Percentiles rank a stretch among this genome's conserved stretches.
Evolutionary conservation across 1,140 invertebrate species (phyloP).

Genomic region (Drosophila leontia): DNA sequence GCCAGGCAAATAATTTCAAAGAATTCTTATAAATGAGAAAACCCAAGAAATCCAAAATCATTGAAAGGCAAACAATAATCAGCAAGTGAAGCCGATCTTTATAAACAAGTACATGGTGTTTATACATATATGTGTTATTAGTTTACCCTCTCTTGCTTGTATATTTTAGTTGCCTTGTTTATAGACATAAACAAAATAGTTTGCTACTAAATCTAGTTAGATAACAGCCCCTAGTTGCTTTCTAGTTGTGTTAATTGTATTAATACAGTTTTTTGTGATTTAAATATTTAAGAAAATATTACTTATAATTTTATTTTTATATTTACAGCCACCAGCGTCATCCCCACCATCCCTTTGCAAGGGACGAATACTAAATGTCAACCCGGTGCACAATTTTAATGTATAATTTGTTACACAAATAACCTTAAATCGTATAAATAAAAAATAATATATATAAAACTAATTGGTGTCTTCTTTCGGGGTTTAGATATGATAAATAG

Average conservation of each 20-base stretch:
- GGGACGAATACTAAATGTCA: constrained; percentile 29
- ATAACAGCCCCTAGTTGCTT: not conserved
- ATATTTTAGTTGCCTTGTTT: not conserved
- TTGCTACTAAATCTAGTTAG: not conserved
- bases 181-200: not conserved
- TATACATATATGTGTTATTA: constrained; percentile 17
- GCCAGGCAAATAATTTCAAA: constrained; percentile 1
- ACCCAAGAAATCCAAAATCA: constrained; percentile 5
- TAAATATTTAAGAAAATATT: too few relatives aligned
- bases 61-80: constrained; percentile 6
- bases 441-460: constrained; percentile 8
- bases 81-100: not conserved
- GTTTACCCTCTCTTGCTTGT: constrained; percentile 7
- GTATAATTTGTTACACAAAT: constrained; percentile 27
- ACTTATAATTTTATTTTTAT: not conserved
- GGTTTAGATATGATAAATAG: too few relatives aligned
- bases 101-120: constrained; percentile 17
- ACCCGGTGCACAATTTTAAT: constrained; percentile 14
- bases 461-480: not conserved
- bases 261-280: not conserved
- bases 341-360: constrained; percentile 35
- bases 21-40: constrained; percentile 18
- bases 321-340: constrained; percentile 22
- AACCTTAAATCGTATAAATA: constrained; percentile 29
- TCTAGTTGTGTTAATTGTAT: not conserved